Evolutionary conservation across 2,888 invertebrate genomes (phyloP).

Genomic region (Aphodius granarius): DNA sequence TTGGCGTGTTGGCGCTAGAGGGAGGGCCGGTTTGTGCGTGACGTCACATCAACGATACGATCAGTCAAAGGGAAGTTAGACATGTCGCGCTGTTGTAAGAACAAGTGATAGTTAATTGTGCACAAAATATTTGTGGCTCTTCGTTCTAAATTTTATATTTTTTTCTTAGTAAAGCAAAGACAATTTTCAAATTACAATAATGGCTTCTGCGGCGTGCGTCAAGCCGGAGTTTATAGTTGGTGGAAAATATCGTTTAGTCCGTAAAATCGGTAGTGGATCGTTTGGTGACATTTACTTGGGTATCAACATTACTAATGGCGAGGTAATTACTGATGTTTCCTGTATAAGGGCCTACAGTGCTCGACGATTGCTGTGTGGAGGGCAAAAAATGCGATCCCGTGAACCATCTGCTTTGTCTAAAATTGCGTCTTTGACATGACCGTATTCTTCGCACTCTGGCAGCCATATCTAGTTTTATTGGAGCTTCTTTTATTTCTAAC

Average conservation of each 20-base stretch:
- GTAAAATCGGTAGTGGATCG: constrained; percentile 98
- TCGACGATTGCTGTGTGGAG: not conserved
- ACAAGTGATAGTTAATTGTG: constrained; percentile 55
- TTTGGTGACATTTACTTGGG: constrained; percentile 99
- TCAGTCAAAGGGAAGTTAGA: constrained; percentile 49
- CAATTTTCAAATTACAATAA: constrained; percentile 49
- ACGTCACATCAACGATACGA: constrained; percentile 47
- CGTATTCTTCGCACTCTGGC: constrained; percentile 34
- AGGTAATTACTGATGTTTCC: constrained; percentile 61
- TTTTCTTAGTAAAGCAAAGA: constrained; percentile 43
- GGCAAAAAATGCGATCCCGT: not conserved
- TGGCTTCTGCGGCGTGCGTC: constrained; percentile 50
- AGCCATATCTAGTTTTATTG: constrained; percentile 36
- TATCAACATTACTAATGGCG: constrained; percentile 87
- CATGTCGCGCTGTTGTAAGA: constrained; percentile 62
- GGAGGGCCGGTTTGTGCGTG: constrained; percentile 25
- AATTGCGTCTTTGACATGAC: constrained; percentile 30
- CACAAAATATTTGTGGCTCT: constrained; percentile 51
- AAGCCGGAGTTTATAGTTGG: constrained; percentile 82
- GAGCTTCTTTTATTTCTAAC: constrained; percentile 30
- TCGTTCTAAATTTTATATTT: constrained; percentile 52
- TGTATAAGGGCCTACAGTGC: not conserved
- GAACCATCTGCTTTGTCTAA: constrained; percentile 35
- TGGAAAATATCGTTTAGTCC: constrained; percentile 91
- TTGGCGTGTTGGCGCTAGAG: constrained; percentile 14